Evolutionary conservation across 2,113 vertebrate species (phyloP), one percentile per base, ranked within the genome.

Genomic region (Plestiodon gilberti): DNA sequence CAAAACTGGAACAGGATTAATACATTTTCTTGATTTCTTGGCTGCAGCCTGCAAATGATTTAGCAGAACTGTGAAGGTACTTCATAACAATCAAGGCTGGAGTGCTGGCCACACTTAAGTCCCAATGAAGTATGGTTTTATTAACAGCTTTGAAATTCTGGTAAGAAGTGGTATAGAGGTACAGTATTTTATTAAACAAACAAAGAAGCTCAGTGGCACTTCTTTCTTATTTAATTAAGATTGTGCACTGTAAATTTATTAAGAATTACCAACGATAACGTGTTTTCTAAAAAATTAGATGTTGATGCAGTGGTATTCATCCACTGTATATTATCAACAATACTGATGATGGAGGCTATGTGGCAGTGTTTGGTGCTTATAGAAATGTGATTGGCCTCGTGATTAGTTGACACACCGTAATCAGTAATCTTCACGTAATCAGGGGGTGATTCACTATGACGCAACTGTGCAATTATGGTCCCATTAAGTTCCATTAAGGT

Each of bases 401-500:
- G 83, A 84, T 91, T 90, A 88, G 80, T 70, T 88, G 81, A 92
- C 88, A 89, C 2, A 0, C 88, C 91, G 90, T 93, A 88, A 89
- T 48, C 43, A 48, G 43, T 93, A 90, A 91, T 92, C 89, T 91
- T 94, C 90, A 87, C 62, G 57, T 76, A 88, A 92, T 94, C 91
- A 92, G 77, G 83, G 89, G 92, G 91, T n/a, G 59, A 94, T 94
- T 93, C 90, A 89, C 81, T 0, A 0, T 90, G 88, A 94, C 86
- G 91, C 90, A 77, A 85, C 81, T 35, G 38, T 90, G 90, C 88
- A 95, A 94, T 95, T 95, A 94, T 90, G 75, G 86, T 0, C 28
- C 90, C 92, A 94, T 95, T 95, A 95, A 89, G 86, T 90, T 93
- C 94, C 90, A 94, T 93, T 93, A 94, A 87, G 73, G 87, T 89